A percentile compares a stretch with the other conserved stretches of the same genome.
Conservation (phyloP, 2,113 vertebrate genomes). For the Mystacornis crossleyi region DNA sequence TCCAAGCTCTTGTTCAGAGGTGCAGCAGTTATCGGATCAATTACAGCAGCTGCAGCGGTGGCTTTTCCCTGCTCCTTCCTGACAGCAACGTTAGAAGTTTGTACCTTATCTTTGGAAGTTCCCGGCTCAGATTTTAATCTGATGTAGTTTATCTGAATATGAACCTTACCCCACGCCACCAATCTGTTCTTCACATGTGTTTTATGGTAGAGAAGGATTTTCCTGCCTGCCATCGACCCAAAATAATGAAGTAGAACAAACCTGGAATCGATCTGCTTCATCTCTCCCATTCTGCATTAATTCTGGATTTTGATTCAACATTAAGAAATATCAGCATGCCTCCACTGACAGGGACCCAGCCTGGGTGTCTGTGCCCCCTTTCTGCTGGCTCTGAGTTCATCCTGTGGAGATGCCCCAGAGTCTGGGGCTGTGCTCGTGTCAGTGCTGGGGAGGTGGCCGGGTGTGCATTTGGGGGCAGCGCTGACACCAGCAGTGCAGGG, state of each 20-base stretch:
- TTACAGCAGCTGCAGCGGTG: background rate
- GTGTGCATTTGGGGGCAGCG: background rate
- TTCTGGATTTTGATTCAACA: background rate
- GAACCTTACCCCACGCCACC: background rate
- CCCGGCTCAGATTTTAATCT: background rate
- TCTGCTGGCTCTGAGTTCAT: background rate
- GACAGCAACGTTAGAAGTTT: background rate
- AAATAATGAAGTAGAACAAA: background rate
- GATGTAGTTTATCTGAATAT: background rate
- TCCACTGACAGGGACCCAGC: background rate
- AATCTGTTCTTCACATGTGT: background rate
- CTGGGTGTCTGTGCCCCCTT: background rate
- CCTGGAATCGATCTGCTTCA: background rate
- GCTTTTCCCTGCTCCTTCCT: background rate
- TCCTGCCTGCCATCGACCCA: background rate
- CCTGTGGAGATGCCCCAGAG: background rate
- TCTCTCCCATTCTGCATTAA: background rate
- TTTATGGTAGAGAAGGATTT: background rate
- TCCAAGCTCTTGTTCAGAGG: background rate
- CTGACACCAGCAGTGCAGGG: background rate
- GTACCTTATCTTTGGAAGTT: background rate
- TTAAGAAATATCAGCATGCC: background rate
- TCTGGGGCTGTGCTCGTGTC: background rate
- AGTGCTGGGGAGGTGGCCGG: rapidly evolving
- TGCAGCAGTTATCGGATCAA: background rate